Evolutionary conservation across 2,888 invertebrate species (phyloP).

Genomic region (Stomorhina lunata): DNA sequence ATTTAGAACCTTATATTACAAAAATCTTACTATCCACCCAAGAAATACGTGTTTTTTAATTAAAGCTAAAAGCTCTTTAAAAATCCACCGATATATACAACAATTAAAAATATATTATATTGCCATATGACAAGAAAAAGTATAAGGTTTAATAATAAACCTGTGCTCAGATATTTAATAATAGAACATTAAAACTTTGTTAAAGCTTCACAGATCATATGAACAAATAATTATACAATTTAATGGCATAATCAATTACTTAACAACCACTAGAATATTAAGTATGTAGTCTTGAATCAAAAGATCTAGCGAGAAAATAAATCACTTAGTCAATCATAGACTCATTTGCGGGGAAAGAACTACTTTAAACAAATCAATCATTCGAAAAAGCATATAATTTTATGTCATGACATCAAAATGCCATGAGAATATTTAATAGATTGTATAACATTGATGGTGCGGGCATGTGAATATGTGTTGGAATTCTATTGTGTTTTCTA

Average conservation of each 20-base stretch:
- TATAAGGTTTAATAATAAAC: no score
- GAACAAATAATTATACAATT: slow-evolving; percentile 6
- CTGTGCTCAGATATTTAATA: background rate
- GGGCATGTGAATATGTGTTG: no score
- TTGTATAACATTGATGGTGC: background rate
- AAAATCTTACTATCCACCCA: no score
- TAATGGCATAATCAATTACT: slow-evolving; percentile 15
- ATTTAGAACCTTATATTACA: no score
- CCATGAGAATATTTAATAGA: slow-evolving; percentile 3
- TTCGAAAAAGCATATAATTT: slow-evolving; percentile 24
- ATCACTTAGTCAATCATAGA: slow-evolving; percentile 23
- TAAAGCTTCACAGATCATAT: background rate
- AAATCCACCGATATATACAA: no score
- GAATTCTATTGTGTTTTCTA: background rate
- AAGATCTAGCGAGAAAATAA: slow-evolving; percentile 34
- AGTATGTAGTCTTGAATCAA: background rate
- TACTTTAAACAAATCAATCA: slow-evolving; percentile 61
- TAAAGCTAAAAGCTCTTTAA: no score
- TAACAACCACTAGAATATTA: slow-evolving; percentile 21
- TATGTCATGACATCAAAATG: slow-evolving; percentile 17
- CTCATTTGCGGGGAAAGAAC: background rate
- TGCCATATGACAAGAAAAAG: no score
- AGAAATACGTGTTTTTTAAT: no score
- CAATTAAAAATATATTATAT: no score
- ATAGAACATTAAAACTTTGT: background rate